A percentile compares a stretch with the other conserved stretches of the same genome.
phyloP scores from a whole-genome alignment of 1,140 invertebrate species.

The Glossosoma conforme region DNA sequence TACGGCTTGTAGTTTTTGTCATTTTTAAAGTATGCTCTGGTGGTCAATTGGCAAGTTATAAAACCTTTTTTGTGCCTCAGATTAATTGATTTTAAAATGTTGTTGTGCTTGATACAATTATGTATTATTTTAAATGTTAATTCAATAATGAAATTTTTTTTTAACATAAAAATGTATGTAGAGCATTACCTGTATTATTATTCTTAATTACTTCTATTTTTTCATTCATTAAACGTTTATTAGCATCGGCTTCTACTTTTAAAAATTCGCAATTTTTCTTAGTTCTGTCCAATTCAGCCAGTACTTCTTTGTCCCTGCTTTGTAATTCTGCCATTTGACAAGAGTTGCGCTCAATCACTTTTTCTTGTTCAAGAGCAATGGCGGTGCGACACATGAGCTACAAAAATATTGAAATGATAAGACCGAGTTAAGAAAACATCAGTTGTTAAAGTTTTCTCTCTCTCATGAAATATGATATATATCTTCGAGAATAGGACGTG shows the following conservation, averaged over 20 bases:
- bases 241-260: constrained; percentile 48
- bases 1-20: too few species aligned
- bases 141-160: too few species aligned
- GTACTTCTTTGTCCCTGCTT: constrained; percentile 46
- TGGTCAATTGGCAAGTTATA: too few species aligned
- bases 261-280: constrained; percentile 45
- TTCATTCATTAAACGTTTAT: constrained; percentile 50
- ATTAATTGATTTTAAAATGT: too few species aligned
- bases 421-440: neutral
- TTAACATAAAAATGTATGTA: constrained; percentile 5
- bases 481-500: too few species aligned
- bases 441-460: neutral
- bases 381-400: constrained; percentile 52
- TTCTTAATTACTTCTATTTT: constrained; percentile 59
- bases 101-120: too few species aligned
- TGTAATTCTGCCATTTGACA: constrained; percentile 46
- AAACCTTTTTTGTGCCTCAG: too few species aligned
- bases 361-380: constrained; percentile 61
- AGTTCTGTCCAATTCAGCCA: constrained; percentile 47
- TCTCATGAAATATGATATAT: too few species aligned
- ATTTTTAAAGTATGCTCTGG: too few species aligned
- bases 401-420: constrained; percentile 31
- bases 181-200: constrained; percentile 55
- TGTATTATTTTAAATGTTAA: too few species aligned
- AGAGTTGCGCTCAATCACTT: constrained; percentile 46